Base-by-base conservation (phyloP, 2,888 invertebrate genomes). In the Drosophila borborema region DNA sequence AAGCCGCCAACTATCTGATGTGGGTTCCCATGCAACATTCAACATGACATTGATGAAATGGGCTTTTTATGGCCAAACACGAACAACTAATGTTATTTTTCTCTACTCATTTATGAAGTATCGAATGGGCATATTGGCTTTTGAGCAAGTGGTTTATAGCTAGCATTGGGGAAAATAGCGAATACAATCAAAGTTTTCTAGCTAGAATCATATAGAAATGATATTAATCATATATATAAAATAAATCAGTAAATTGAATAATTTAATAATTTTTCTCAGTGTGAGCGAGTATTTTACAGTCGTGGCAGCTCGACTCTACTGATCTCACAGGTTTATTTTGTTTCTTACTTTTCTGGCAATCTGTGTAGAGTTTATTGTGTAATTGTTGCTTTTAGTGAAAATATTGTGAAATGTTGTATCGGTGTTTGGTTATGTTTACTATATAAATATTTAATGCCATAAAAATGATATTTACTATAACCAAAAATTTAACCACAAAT, bases 41-140 rank as follows among this genome's bases (percentile, higher is more conserved):
- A 66, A 64, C 59, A 77, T 77, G 89, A 89, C 86, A 85, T 85
- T 89, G 89, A 86, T 82, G 75, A 89, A 86, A 89, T 77, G 76
- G 61, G 53, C 74, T 66, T 80, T 83, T 81, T 89, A 76, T 84
- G 74, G 68, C 58, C 67, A 51, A 34, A 81, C 73, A 67, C 56
- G 71, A 66, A 36, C 16, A 53, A 56, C 46, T 62, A 69, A 69
- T 83, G 73, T 78, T 66, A 4, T 78, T 67, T 74, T 66, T 20
- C 45, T 45, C 28, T 18, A 12, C 18, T 10, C n/a, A 16, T 23
- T 45, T 3, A 23, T 14, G 0, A 12, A 12, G 12, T 12, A n/a
- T 10, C 1, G 5, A 0, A n/a, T 3, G 18, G 34, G 49, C 34
- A 18, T 51, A 34, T 51, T 51, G 49, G 49, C 10, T 51, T 10